Evolutionary conservation across 1,140 invertebrate genomes (phyloP).

Genomic region (Nymphalis io): DNA sequence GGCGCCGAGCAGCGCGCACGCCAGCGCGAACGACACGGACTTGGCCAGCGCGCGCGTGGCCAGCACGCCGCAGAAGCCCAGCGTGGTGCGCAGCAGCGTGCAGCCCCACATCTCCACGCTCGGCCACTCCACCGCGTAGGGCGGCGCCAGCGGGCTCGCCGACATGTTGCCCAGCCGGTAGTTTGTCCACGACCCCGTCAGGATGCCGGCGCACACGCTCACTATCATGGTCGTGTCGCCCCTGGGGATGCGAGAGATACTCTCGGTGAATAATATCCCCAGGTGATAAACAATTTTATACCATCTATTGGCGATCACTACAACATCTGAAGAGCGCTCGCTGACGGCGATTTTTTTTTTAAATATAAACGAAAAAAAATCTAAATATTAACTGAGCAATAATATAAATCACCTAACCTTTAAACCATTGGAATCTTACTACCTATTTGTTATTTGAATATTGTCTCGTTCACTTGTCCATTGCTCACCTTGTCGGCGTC

Average conservation of each 20-base stretch:
- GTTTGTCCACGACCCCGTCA: constrained; percentile 91
- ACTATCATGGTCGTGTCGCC: constrained; percentile 93
- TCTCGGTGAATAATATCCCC: too few relatives aligned
- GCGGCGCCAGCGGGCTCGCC: constrained; percentile 80
- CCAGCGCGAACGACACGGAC: constrained; percentile 84
- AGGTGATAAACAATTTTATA: too few relatives aligned
- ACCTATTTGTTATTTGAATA: too few relatives aligned
- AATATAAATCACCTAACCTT: too few relatives aligned
- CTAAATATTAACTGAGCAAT: too few relatives aligned
- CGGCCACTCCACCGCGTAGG: constrained; percentile 90
- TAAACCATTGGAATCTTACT: background rate
- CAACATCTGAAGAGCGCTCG: too few relatives aligned
- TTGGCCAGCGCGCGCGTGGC: constrained; percentile 86
- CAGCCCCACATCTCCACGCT: constrained; percentile 85
- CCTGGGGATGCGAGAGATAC: constrained; percentile 69
- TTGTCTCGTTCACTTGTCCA: too few relatives aligned
- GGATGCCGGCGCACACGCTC: constrained; percentile 89
- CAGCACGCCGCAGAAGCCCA: constrained; percentile 88
- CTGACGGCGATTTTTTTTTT: too few relatives aligned
- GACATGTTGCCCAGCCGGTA: constrained; percentile 87
- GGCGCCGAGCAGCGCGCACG: constrained; percentile 85
- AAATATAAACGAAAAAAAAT: too few relatives aligned
- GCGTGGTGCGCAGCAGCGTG: constrained; percentile 84
- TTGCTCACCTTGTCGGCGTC: constrained; percentile 88
- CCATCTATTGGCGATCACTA: too few relatives aligned